Percentiles rank a stretch among this genome's conserved stretches.
Conservation (phyloP, 2,888 invertebrate species). For the Andrena praecox region DNA sequence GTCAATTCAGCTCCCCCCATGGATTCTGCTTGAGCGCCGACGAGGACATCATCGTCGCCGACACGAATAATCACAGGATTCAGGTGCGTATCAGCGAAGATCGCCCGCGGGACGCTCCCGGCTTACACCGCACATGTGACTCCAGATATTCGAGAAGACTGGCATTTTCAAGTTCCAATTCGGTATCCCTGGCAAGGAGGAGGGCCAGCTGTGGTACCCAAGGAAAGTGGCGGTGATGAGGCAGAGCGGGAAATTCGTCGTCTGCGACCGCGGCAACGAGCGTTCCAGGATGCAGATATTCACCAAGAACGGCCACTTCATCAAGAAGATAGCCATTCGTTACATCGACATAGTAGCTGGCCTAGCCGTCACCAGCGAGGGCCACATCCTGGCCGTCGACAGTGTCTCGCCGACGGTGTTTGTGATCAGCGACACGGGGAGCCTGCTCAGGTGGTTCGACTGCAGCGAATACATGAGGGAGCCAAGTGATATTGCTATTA, state of each 20-base stretch:
- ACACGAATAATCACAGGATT: constrained; percentile 98
- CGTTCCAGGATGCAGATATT: constrained; percentile 99
- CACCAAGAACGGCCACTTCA: constrained; percentile 97
- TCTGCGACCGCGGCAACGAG: constrained; percentile 98
- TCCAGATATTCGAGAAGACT: constrained; percentile 95
- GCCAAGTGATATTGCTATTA: constrained; percentile 98
- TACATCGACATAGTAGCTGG: constrained; percentile 97
- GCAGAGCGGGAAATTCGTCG: constrained; percentile 95
- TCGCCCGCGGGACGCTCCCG: neutral
- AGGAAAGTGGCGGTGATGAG: constrained; percentile 97
- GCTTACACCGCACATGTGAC: neutral
- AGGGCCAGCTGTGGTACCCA: constrained; percentile 98
- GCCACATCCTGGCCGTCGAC: constrained; percentile 98
- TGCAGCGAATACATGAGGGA: constrained; percentile 99
- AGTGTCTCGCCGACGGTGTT: constrained; percentile 99
- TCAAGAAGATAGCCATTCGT: constrained; percentile 96
- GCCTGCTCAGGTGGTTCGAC: constrained; percentile 98
- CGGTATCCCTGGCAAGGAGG: constrained; percentile 97
- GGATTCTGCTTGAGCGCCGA: constrained; percentile 98
- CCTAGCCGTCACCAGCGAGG: constrained; percentile 95
- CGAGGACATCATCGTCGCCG: constrained; percentile 98
- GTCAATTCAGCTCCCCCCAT: constrained; percentile 98
- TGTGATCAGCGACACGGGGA: constrained; percentile 96
- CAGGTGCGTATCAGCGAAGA: constrained; percentile 86
- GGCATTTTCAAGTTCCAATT: constrained; percentile 97